A percentile compares a stretch with the other conserved stretches of the same genome.
These are phyloP conservation scores for Lacerta agilis DNA, from an alignment of 2,797 vertebrate species.

Conservation along the genomic window DNA sequence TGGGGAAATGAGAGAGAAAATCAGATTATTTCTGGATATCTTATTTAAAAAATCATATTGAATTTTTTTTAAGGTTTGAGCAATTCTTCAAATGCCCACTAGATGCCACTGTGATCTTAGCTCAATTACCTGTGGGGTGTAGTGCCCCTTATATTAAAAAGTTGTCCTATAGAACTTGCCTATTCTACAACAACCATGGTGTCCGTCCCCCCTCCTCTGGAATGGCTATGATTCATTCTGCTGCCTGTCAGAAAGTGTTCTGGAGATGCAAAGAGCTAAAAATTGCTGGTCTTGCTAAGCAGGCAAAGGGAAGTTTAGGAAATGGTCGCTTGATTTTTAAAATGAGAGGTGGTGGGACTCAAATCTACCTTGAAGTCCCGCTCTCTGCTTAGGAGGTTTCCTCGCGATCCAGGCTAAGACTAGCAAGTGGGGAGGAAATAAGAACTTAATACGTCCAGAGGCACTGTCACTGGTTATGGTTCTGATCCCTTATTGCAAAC, in stretches of 20 bases:
- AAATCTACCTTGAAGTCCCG: background rate
- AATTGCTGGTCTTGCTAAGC: background rate
- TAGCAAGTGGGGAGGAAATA: background rate
- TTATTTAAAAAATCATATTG: rapidly evolving
- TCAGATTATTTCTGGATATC: background rate
- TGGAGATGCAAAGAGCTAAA: background rate
- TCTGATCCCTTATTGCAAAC: no score
- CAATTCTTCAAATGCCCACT: constrained; percentile 60
- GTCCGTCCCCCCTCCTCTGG: background rate
- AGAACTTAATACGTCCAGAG: background rate
- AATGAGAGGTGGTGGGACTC: background rate
- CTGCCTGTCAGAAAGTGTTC: background rate
- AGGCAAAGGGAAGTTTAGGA: no score
- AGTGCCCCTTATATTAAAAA: background rate
- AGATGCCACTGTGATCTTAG: constrained; percentile 72
- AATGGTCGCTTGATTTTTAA: rapidly evolving
- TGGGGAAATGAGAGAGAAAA: background rate
- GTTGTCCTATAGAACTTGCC: background rate
- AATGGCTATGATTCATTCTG: background rate
- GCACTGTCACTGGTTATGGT: background rate
- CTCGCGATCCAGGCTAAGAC: background rate
- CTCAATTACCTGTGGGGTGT: constrained; percentile 24
- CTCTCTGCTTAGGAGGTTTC: background rate
- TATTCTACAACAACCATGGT: rapidly evolving
- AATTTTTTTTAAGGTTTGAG: rapidly evolving